A percentile compares a stretch with the other conserved stretches of the same genome.
These are phyloP conservation scores for Catharus fuscescens DNA, from an alignment of 2,113 vertebrate genomes.

Conservation along the genomic window DNA sequence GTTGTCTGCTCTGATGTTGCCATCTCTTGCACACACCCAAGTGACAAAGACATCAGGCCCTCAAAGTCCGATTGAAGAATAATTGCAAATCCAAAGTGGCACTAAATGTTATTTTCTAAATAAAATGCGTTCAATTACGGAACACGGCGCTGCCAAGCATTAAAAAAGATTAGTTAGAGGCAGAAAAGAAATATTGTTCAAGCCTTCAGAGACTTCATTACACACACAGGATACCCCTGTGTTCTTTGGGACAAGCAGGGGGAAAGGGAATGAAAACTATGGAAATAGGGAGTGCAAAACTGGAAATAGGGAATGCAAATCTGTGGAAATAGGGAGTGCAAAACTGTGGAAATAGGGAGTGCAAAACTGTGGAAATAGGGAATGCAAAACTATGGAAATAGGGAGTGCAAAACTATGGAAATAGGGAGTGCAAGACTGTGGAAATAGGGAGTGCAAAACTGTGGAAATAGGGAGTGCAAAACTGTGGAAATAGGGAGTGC, in stretches of 20 bases:
- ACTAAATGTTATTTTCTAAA: conserved; percentile 75
- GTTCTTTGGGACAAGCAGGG: not conserved
- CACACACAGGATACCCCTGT: not conserved
- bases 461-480: not conserved
- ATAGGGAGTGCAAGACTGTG: not conserved
- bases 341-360: not conserved
- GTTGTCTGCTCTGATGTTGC: conserved; percentile 66
- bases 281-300: not conserved
- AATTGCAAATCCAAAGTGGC: conserved; percentile 78
- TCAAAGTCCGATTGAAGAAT: conserved; percentile 72
- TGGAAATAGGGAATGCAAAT: not conserved
- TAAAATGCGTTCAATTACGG: conserved; percentile 68
- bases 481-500: not conserved
- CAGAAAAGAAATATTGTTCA: not conserved
- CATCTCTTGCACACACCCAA: conserved; percentile 56
- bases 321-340: not conserved
- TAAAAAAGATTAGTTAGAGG: conserved; percentile 56
- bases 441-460: not conserved
- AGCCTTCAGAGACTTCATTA: conserved; percentile 28
- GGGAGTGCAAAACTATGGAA: no score
- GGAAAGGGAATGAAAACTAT: not conserved
- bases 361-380: not conserved
- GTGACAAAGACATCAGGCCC: conserved; percentile 67
- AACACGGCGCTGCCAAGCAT: conserved; percentile 33
- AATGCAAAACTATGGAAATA: not conserved